Evolutionary conservation across 2,888 invertebrate genomes (phyloP).

Genomic region (Cynaeus angustus): DNA sequence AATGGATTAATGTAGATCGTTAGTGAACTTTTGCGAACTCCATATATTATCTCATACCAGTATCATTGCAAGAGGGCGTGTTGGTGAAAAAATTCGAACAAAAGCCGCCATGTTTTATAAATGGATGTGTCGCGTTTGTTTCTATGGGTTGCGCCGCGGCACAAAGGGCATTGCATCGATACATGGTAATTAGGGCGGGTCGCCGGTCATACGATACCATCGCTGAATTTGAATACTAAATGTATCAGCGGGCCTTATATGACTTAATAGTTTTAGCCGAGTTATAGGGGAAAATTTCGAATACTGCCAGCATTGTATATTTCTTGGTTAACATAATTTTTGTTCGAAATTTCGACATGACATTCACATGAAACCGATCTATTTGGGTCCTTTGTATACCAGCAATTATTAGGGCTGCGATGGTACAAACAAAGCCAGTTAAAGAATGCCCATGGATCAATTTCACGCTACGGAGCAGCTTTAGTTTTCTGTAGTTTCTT

Average conservation of each 20-base stretch:
- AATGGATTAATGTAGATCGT: constrained; percentile 17
- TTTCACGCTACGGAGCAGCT: constrained; percentile 25
- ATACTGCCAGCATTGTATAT: background rate
- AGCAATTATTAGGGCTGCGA: constrained; percentile 30
- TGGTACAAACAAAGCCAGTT: constrained; percentile 33
- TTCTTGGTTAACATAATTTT: background rate
- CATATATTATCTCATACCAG: constrained; percentile 63
- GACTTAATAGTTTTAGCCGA: constrained; percentile 55
- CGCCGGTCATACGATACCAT: constrained; percentile 69
- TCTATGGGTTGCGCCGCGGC: constrained; percentile 66
- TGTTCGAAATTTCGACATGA: background rate
- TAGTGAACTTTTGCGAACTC: constrained; percentile 6
- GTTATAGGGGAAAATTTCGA: background rate
- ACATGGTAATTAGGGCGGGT: constrained; percentile 70
- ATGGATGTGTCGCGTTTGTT: constrained; percentile 69
- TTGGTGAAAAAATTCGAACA: constrained; percentile 65
- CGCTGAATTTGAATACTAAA: constrained; percentile 68
- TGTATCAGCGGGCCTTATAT: constrained; percentile 58
- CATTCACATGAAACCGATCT: constrained; percentile 37
- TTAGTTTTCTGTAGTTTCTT: constrained; percentile 36
- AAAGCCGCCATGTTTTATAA: constrained; percentile 68
- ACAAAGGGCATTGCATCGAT: constrained; percentile 69
- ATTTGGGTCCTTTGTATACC: constrained; percentile 14
- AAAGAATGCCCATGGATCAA: constrained; percentile 38
- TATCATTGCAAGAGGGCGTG: constrained; percentile 67